Conservation (phyloP, 2,113 vertebrate species). For the Typhlomys cinereus region DNA sequence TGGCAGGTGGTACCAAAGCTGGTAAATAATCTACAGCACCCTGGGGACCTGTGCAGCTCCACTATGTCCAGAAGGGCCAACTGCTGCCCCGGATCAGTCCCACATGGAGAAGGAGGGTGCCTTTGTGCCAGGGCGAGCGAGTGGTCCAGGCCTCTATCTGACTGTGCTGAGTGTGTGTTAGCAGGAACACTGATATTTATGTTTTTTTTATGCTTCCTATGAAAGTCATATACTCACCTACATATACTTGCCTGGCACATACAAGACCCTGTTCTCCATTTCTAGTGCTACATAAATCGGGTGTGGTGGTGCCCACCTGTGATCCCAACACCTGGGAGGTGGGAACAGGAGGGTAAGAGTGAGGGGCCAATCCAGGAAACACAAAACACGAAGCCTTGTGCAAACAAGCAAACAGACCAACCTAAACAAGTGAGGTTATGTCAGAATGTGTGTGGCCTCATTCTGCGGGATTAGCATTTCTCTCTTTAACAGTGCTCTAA, state of each 20-base stretch:
- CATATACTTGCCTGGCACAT: not conserved
- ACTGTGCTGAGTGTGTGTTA: not conserved
- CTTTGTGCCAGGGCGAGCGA: not conserved
- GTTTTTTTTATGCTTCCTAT: not conserved
- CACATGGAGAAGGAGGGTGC: accelerated
- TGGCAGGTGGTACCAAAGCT: not conserved
- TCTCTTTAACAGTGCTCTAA: not conserved
- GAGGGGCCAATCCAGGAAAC: not conserved
- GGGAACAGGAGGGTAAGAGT: not conserved
- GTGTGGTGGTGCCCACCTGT: not conserved
- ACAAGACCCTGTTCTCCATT: not conserved
- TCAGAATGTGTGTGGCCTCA: not conserved
- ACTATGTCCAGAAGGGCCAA: not conserved
- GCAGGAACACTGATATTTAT: not conserved
- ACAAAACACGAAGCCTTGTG: no score
- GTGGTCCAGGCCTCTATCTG: not conserved
- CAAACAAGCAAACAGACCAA: not conserved
- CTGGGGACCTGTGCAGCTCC: not conserved
- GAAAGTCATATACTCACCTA: not conserved
- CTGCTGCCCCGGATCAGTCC: not conserved
- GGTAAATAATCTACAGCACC: not conserved
- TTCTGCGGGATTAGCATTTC: not conserved
- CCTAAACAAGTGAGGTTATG: not conserved
- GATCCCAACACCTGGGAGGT: not conserved
- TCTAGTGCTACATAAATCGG: not conserved